phyloP scores from a whole-genome alignment of 2,888 invertebrate species.

The Spodoptera littoralis region DNA sequence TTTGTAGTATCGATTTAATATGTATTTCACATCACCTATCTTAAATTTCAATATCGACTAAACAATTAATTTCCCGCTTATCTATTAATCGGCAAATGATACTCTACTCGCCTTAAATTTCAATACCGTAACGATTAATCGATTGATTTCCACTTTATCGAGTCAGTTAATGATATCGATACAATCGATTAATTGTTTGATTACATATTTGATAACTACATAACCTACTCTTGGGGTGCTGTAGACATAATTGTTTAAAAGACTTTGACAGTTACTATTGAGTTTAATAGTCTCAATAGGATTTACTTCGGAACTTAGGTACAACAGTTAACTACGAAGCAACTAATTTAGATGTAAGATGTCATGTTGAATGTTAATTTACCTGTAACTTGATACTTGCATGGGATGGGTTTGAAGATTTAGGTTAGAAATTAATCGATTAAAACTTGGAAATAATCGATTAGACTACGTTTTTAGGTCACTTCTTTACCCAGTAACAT shows the following conservation, averaged over 20 bases:
- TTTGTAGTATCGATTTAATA: background rate
- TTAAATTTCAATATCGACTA: too few species aligned
- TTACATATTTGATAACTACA: conserved; percentile 13
- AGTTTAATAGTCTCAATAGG: conserved; percentile 29
- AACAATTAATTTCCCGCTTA: too few species aligned
- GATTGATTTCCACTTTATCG: too few species aligned
- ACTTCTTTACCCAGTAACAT: conserved; percentile 40
- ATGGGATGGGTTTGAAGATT: conserved; percentile 37
- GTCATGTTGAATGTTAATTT: conserved; percentile 36
- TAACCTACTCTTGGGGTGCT: conserved; percentile 31
- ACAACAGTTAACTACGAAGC: conserved; percentile 24
- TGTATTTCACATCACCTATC: too few species aligned
- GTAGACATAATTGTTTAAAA: conserved; percentile 56
- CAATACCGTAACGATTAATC: too few species aligned
- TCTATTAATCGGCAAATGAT: too few species aligned
- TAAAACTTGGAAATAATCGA: background rate
- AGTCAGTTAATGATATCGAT: too few species aligned
- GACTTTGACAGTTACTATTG: conserved; percentile 39
- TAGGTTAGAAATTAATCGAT: conserved; percentile 31
- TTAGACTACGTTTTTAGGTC: conserved; percentile 13
- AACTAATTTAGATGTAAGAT: conserved; percentile 37
- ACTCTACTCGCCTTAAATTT: too few species aligned
- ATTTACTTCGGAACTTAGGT: conserved; percentile 11
- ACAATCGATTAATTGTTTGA: too few species aligned
- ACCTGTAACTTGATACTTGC: conserved; percentile 14